Conservation (phyloP, 2,113 vertebrate genomes). For the Potamarius usumacintae region DNA sequence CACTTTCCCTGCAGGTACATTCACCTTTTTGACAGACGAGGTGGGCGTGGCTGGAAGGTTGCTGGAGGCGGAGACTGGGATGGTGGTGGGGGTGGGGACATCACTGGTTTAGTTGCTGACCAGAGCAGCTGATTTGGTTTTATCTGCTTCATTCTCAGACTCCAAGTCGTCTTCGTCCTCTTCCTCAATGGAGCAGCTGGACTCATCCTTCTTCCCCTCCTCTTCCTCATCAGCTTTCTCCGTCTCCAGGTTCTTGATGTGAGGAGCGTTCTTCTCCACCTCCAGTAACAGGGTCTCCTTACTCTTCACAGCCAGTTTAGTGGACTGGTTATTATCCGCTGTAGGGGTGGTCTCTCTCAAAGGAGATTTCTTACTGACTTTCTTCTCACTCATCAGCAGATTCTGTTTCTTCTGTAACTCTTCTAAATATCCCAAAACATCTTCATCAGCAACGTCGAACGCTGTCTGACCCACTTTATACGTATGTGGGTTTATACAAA, state of each 20-base stretch:
- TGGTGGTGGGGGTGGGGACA: slow-evolving; percentile 65
- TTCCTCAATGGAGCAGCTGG: slow-evolving; percentile 97
- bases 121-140: slow-evolving; percentile 80
- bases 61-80: slow-evolving; percentile 76
- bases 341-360: slow-evolving; percentile 92
- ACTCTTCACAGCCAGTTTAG: slow-evolving; percentile 86
- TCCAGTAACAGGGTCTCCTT: slow-evolving; percentile 94
- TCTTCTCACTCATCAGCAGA: slow-evolving; percentile 92
- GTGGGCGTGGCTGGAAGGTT: slow-evolving; percentile 83
- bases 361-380: slow-evolving; percentile 90
- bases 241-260: slow-evolving; percentile 89
- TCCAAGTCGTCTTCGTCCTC: slow-evolving; percentile 98
- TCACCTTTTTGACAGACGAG: slow-evolving; percentile 91
- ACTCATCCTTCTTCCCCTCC: slow-evolving; percentile 96
- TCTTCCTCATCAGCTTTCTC: slow-evolving; percentile 94
- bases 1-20: slow-evolving; percentile 79
- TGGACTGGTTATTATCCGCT: slow-evolving; percentile 91
- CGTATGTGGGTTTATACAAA: too few species aligned
- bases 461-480: slow-evolving; percentile 84
- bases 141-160: slow-evolving; percentile 95
- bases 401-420: slow-evolving; percentile 97
- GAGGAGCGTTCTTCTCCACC: slow-evolving; percentile 85
- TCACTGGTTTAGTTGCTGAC: slow-evolving; percentile 79
- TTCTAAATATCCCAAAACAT: slow-evolving; percentile 95
- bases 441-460: slow-evolving; percentile 97